These are phyloP conservation scores for Channa striata DNA, from an alignment of 2,797 vertebrate genomes.

Conservation along the genomic window DNA sequence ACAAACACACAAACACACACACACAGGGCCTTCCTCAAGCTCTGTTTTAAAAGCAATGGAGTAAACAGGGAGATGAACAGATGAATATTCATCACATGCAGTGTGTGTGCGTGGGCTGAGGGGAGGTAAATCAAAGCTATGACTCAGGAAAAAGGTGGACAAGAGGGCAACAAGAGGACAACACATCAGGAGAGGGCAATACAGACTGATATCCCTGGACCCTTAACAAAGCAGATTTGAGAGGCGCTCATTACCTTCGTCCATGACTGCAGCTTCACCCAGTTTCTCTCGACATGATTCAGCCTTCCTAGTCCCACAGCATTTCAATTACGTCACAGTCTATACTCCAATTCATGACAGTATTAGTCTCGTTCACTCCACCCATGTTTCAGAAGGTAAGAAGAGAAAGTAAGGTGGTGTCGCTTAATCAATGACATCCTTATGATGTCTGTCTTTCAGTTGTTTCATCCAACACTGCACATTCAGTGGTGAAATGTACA, in stretches of 20 bases:
- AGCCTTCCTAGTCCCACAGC: conserved; percentile 19
- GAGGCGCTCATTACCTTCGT: conserved; percentile 8
- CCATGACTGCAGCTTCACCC: conserved; percentile 5
- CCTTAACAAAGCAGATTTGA: conserved; percentile 25
- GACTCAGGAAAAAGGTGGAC: conserved; percentile 35
- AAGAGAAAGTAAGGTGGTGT: background rate
- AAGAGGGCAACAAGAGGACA: conserved; percentile 32
- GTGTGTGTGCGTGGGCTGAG: conserved; percentile 12
- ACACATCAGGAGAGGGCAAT: conserved; percentile 16
- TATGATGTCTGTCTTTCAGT: background rate
- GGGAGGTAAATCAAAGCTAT: conserved; percentile 41
- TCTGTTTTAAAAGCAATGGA: conserved; percentile 23
- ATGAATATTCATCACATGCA: conserved; percentile 50
- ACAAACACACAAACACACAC: conserved; percentile 14
- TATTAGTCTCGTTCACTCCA: conserved; percentile 14
- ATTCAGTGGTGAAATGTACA: no score
- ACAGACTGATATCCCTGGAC: conserved; percentile 25
- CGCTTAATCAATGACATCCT: background rate
- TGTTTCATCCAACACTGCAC: background rate
- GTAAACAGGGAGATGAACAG: conserved; percentile 40
- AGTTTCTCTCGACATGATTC: conserved; percentile 25
- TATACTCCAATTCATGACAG: conserved; percentile 22
- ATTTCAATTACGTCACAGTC: conserved; percentile 39
- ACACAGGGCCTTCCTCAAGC: conserved; percentile 32
- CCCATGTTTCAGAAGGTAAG: background rate